These are phyloP conservation scores for Melanophora roralis DNA, from an alignment of 2,888 invertebrate species.

Conservation along the genomic window DNA sequence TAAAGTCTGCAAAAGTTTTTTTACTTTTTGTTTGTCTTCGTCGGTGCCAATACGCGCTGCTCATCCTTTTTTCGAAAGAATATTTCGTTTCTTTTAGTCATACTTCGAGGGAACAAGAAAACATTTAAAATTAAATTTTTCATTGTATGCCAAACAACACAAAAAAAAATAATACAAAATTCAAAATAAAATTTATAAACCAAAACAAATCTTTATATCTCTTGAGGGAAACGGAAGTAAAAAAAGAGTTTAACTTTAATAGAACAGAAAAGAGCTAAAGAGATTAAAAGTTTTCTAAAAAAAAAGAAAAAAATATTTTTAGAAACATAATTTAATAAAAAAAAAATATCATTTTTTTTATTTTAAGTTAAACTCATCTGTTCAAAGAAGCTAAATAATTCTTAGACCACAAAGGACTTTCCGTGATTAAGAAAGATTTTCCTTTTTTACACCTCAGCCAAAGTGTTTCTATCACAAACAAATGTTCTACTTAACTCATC, in stretches of 20 bases:
- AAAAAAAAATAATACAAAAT: background rate
- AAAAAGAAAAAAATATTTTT: no score
- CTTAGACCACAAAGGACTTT: no score
- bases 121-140: constrained; percentile 59
- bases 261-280: no score
- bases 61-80: constrained; percentile 1
- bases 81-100: constrained; percentile 17
- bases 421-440: no score
- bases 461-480: no score
- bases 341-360: no score
- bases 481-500: no score
- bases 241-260: constrained; percentile 2
- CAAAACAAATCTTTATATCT: constrained; percentile 22
- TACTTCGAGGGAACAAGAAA: constrained; percentile 32
- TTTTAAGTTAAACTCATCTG: no score
- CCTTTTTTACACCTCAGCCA: no score
- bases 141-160: constrained; percentile 17
- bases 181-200: background rate
- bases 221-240: constrained; percentile 8
- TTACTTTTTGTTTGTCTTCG: constrained; percentile 4
- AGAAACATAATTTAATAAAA: no score
- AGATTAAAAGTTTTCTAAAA: no score
- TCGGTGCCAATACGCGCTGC: constrained; percentile 36
- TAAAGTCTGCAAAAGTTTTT: constrained; percentile 60
- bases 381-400: no score